Evolutionary conservation across 1,140 invertebrate genomes (phyloP), one percentile per base, ranked within the genome.

Genomic region (Euura saliciscinereae): DNA sequence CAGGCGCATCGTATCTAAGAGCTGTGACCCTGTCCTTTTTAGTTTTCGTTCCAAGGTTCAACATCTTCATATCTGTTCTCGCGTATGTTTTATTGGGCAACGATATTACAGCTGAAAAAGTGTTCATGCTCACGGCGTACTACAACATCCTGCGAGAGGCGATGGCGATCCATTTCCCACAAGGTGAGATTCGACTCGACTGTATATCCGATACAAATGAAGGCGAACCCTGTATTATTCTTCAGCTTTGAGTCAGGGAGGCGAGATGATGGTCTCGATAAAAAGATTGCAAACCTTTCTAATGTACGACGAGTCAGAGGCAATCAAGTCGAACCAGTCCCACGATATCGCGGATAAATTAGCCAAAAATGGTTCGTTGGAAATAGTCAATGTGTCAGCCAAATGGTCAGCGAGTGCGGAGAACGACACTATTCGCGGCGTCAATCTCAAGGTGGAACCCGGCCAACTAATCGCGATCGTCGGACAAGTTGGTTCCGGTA

Each of bases 401-500:
- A 87, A 85, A 45, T 90, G 89, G 88, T 69, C 83, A 4, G 66
- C 70, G 0, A 73, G 76, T 10, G 78, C 84, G 0, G 71, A 76
- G 0, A 87, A 89, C 44, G 77, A 88, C 45, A 89, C 88, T 4
- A 77, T 91, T 13, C 81, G 84, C 2, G 86, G 89, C 74, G 86
- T 94, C 4, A 90, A 85, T 70, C 83, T 92, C 0, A 85, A 90
- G 72, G 90, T 94, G 43, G 89, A 90, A 73, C 88, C 91, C 2
- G 91, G 92, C 6, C 88, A 93, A 44, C 79, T 96, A 8, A 84
- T 94, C 0, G 93, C 92, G 0, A 85, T 96, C 2, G 92, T 96
- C 64, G 95, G 95, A 3, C 91, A 92, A 51, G 94, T 96, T 45
- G 94, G 94, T 5, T 89, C 92, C 0, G 94, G 95, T 11, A 96